phyloP scores from a whole-genome alignment of 1,140 invertebrate species.

The Carposina sasakii region DNA sequence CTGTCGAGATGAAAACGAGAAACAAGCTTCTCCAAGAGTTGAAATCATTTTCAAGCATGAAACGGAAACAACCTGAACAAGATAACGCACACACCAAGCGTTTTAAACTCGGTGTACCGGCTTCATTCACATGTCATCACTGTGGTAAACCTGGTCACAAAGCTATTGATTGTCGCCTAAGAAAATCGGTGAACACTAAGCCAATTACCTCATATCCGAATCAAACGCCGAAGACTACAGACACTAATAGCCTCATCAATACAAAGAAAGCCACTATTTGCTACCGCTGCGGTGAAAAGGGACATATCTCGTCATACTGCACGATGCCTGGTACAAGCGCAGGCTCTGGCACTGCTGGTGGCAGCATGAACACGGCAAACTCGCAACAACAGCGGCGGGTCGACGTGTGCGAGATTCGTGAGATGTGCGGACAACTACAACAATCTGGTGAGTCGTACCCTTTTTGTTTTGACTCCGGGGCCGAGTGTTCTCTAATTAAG shows the following conservation, averaged over 20 bases:
- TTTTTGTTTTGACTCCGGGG: too few species aligned
- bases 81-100: background rate
- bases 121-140: too few species aligned
- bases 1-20: background rate
- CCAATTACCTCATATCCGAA: background rate
- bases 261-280: too few species aligned
- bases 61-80: background rate
- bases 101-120: too few species aligned
- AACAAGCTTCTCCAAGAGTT: conserved; percentile 1
- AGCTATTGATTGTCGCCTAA: background rate
- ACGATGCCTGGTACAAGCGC: background rate
- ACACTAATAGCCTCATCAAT: too few species aligned
- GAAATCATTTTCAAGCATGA: background rate
- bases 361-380: background rate
- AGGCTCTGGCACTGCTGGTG: background rate
- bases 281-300: background rate
- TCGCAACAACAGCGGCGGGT: too few species aligned
- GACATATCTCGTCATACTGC: too few species aligned
- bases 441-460: too few species aligned
- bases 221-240: too few species aligned
- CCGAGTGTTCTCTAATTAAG: too few species aligned
- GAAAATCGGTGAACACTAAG: background rate
- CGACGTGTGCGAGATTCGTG: too few species aligned
- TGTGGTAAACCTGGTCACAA: background rate
- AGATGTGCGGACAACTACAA: too few species aligned